These are phyloP conservation scores for Lepidothrix coronata DNA, from an alignment of 2,113 vertebrate species.

Conservation along the genomic window DNA sequence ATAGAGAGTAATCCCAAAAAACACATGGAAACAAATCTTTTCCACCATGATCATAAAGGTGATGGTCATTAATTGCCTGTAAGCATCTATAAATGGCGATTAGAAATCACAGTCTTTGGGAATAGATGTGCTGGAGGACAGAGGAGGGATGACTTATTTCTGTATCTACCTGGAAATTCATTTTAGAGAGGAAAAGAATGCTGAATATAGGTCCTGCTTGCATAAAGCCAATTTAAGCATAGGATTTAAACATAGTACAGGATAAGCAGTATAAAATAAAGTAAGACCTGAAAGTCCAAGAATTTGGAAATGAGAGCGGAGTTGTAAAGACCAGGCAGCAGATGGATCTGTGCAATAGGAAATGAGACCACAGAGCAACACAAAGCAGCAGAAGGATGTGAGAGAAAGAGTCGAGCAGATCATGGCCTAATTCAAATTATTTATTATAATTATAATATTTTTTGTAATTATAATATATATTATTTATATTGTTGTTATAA, in stretches of 20 bases:
- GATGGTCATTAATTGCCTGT: background rate
- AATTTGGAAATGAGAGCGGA: constrained; percentile 9
- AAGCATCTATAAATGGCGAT: background rate
- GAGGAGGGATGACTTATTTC: background rate
- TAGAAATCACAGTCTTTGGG: background rate
- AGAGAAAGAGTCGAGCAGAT: background rate
- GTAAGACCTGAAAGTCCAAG: background rate
- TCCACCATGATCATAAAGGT: background rate
- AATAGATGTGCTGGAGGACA: background rate
- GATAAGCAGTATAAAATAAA: background rate
- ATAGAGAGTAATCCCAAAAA: background rate
- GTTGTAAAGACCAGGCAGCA: background rate
- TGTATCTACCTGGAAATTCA: background rate
- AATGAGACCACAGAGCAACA: background rate
- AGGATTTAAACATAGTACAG: background rate
- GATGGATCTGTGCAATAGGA: background rate
- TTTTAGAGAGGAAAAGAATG: background rate
- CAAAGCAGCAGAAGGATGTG: background rate
- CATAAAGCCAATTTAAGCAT: background rate
- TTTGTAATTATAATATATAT: too few relatives aligned
- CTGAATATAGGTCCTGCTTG: background rate
- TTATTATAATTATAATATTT: too few relatives aligned
- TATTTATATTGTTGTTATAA: too few relatives aligned
- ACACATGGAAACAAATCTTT: background rate
- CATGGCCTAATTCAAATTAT: background rate